Evolutionary conservation across 2,888 invertebrate genomes (phyloP), one percentile per base, ranked within the genome.

Genomic region (Onthophagus sagittarius): DNA sequence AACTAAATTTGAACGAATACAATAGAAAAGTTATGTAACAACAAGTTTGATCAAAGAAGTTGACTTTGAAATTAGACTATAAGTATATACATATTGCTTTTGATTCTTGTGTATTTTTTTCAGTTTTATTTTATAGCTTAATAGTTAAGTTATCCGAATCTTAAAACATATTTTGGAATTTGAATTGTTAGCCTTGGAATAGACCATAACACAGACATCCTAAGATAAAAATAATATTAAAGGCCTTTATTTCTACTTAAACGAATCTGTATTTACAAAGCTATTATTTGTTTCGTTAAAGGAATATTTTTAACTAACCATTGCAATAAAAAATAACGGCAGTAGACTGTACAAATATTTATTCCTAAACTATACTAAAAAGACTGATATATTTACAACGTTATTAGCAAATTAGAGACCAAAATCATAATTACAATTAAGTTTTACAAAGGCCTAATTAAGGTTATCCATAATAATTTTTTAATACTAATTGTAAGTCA

Each of bases 151-250:
- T 84, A 94, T 83, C 94, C 93, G 81, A 94, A 88, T 76, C 94
- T 93, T 88, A 95, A 88, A 79, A 95, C 93, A 84, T 94, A 94
- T 88, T 94, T 94, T 82, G 95, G 95, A 87, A 95, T 89, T 86
- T 92, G 92, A 85, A 91, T 92, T 74, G 93, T 93, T 82, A 92
- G 90, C 86, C 94, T 91, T 79, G 94, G 94, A 84, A 95, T 92
- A 80, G 94, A 94, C 90, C 94, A 93, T 81, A 95, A 88, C 86
- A 94, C 91, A 76, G 94, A 94, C 89, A 94, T 91, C 85, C 95
- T 94, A 89, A 76, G 89, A 90, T 84, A 75, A 79, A 78, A 76
- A 77, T 75, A 72, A 70, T 33, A 15, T 15, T n/a, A n/a, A 13
- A 14, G n/a, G n/a, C n/a, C n/a, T 2, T 23, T 23, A 23, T 23